Evolutionary conservation across 2,888 invertebrate genomes (phyloP), one percentile per base, ranked within the genome.

Genomic region (Capitulum mitella): DNA sequence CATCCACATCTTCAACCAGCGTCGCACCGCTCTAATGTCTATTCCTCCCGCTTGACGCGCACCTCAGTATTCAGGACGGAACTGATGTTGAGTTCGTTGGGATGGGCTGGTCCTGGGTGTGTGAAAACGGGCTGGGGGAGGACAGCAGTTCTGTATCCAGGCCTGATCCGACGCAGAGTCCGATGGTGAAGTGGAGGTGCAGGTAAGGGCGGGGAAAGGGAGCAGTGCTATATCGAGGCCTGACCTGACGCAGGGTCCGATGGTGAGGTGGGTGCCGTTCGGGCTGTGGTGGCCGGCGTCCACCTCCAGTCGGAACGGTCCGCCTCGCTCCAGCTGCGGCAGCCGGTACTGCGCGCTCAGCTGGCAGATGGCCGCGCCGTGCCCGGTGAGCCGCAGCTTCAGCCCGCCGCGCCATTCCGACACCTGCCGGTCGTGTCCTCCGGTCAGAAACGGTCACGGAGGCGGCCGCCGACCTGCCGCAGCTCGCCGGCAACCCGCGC

Each of bases 321-420:
- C 70, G 10, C 6, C 29, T 26, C 40, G 40, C 26, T 10, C 14
- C 8, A 22, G 40, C 10, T 10, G 19, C 5, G 16, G 19, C 78
- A 95, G 94, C 87, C 95, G 95, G 87, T 95, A 95, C 85, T 94
- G 93, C 43, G 83, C 82, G 12, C 85, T 85, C 81, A 86, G 81
- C 83, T 87, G 86, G 77, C 86, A 83, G 58, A 87, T 81, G 3
- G 86, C 85, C 77, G 86, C 82, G 5, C 87, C 87, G 16, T 85
- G 84, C 61, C 87, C 87, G 80, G 84, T 83, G 19, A 85, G 85
- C 14, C 82, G 92, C 77, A 97, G 94, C 86, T 94, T 93, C 61
- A 97, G 40, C 26, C 70, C 77, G 79, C n/a, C 77, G 58, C 54
- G 26, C 14, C n/a, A 77, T 37, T 34, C 79, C 16, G 58, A 5